phyloP scores from a whole-genome alignment of 2,888 invertebrate genomes.

The Ypsolopha scabrella region DNA sequence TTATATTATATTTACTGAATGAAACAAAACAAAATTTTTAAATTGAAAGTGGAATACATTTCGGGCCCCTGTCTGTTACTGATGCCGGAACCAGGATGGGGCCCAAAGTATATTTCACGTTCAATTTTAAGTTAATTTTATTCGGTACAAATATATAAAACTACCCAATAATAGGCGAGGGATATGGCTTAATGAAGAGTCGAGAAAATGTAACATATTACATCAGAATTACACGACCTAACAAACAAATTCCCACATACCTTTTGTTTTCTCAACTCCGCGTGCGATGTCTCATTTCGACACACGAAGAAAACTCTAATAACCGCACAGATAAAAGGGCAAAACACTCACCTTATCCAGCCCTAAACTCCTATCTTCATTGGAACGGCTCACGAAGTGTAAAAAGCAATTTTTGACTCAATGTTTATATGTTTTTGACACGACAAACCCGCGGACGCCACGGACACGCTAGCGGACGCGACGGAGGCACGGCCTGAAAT shows the following conservation, averaged over 20 bases:
- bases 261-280: background rate
- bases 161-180: no score
- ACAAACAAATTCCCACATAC: background rate
- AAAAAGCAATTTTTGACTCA: background rate
- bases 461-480: constrained; percentile 21
- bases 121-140: no score
- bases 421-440: constrained; percentile 39
- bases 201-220: no score
- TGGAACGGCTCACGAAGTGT: background rate
- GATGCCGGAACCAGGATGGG: no score
- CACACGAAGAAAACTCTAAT: background rate
- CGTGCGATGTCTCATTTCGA: background rate
- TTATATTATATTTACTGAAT: no score
- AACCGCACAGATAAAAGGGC: background rate
- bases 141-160: no score
- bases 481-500: constrained; percentile 21
- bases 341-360: constrained; percentile 1
- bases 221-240: no score
- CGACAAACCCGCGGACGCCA: constrained; percentile 19
- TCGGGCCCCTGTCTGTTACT: no score
- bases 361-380: background rate
- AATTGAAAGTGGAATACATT: no score
- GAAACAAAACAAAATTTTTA: no score
- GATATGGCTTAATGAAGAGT: no score
- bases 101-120: no score